These are phyloP conservation scores for Cepphus grylle DNA, from an alignment of 2,113 vertebrate species.

Conservation along the genomic window DNA sequence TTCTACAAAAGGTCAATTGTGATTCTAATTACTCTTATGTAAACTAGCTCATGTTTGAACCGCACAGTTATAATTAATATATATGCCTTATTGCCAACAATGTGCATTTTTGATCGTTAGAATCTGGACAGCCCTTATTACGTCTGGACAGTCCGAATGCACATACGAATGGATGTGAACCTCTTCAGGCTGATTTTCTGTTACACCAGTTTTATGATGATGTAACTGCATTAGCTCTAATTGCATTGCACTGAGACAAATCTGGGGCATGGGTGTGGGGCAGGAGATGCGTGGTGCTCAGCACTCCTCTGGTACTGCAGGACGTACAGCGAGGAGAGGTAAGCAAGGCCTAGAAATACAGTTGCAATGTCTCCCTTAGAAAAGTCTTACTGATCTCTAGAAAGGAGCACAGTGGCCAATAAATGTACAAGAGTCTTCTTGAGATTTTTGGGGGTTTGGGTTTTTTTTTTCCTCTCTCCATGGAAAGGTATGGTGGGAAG, in stretches of 20 bases:
- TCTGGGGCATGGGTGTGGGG: background rate
- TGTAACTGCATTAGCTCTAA: background rate
- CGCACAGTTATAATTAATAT: constrained; percentile 30
- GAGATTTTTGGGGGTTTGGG: background rate
- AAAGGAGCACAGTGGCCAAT: background rate
- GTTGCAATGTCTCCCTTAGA: background rate
- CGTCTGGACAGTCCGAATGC: background rate
- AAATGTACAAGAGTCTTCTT: background rate
- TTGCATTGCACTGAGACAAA: background rate
- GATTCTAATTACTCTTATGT: constrained; percentile 65
- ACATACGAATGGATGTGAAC: background rate
- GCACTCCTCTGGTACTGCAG: background rate
- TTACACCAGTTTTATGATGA: background rate
- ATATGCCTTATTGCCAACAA: background rate
- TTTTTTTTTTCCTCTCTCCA: background rate
- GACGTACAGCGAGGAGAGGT: rapidly evolving
- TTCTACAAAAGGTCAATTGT: constrained; percentile 56
- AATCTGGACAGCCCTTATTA: background rate
- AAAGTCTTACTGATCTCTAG: background rate
- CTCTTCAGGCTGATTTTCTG: background rate
- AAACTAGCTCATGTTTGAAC: constrained; percentile 53
- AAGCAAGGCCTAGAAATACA: background rate
- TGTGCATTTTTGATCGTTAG: constrained; percentile 21
- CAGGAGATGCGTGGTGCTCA: background rate
- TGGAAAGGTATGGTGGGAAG: background rate